Evolutionary conservation across 2,888 invertebrate species (phyloP).

Genomic region (Thera britannica): DNA sequence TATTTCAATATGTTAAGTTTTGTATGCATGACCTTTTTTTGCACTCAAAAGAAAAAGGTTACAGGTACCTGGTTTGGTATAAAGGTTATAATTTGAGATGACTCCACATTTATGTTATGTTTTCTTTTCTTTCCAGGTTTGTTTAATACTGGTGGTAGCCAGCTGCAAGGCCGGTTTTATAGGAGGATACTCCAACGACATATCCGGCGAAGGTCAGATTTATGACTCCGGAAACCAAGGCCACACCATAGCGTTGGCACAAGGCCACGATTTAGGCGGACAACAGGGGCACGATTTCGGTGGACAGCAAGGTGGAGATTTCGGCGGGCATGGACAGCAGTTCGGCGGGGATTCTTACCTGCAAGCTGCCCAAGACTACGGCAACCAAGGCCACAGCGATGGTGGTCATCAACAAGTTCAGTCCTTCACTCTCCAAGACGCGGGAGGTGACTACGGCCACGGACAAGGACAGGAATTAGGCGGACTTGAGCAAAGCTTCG

Average conservation of each 20-base stretch:
- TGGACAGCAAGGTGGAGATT: constrained; percentile 39
- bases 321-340: constrained; percentile 50
- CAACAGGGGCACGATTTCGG: constrained; percentile 36
- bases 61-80: neutral
- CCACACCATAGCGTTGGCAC: constrained; percentile 45
- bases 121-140: constrained; percentile 59
- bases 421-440: constrained; percentile 43
- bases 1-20: too few relatives aligned
- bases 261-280: constrained; percentile 41
- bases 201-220: constrained; percentile 55
- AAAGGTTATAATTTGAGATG: neutral
- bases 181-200: constrained; percentile 56
- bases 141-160: constrained; percentile 76
- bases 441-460: constrained; percentile 39
- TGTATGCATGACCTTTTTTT: too few relatives aligned
- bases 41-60: too few relatives aligned
- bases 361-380: constrained; percentile 71
- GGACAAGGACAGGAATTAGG: constrained; percentile 31
- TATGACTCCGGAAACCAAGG: constrained; percentile 54
- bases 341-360: constrained; percentile 70
- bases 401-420: constrained; percentile 41
- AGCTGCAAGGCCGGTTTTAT: constrained; percentile 70
- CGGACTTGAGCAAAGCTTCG: constrained; percentile 38
- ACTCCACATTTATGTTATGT: neutral
- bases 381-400: constrained; percentile 48